Evolutionary conservation across 2,888 invertebrate species (phyloP).

Genomic region (Encarsia formosa): DNA sequence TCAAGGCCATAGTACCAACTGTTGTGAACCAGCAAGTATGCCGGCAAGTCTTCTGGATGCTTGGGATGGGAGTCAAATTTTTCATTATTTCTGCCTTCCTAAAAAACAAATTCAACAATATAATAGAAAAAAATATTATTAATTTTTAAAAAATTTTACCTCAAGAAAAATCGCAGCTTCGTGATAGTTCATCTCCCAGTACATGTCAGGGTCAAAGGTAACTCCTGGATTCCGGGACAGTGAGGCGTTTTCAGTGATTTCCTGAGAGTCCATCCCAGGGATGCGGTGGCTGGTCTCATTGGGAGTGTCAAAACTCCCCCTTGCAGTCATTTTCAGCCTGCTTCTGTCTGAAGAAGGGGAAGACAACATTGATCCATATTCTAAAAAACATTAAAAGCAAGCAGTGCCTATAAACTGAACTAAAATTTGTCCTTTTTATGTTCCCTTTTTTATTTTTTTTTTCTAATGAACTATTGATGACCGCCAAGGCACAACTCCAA

Average conservation of each 20-base stretch:
- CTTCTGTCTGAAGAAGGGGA: slow-evolving; percentile 46
- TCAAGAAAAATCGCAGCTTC: slow-evolving; percentile 85
- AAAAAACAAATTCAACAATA: slow-evolving; percentile 35
- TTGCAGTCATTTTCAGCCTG: slow-evolving; percentile 32
- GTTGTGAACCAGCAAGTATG: slow-evolving; percentile 83
- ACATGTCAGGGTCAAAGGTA: slow-evolving; percentile 48
- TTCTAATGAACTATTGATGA: no score
- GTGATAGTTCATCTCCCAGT: slow-evolving; percentile 88
- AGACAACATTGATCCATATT: slow-evolving; percentile 50
- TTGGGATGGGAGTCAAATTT: slow-evolving; percentile 86
- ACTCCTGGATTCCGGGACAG: slow-evolving; percentile 37
- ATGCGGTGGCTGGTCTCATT: slow-evolving; percentile 39
- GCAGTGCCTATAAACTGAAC: slow-evolving; percentile 19
- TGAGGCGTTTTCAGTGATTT: slow-evolving; percentile 40
- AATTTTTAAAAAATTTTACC: slow-evolving; percentile 49
- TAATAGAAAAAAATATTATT: not conserved
- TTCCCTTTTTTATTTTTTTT: no score
- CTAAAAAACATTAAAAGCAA: slow-evolving; percentile 42
- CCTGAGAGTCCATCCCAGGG: slow-evolving; percentile 31
- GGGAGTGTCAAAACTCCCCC: slow-evolving; percentile 32
- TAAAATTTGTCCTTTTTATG: no score
- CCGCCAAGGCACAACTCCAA: no score
- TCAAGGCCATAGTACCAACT: slow-evolving; percentile 82
- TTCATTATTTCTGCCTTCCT: slow-evolving; percentile 89
- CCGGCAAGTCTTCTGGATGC: slow-evolving; percentile 76